phyloP scores from a whole-genome alignment of 1,140 invertebrate genomes.

The Tetramorium simillimum region DNA sequence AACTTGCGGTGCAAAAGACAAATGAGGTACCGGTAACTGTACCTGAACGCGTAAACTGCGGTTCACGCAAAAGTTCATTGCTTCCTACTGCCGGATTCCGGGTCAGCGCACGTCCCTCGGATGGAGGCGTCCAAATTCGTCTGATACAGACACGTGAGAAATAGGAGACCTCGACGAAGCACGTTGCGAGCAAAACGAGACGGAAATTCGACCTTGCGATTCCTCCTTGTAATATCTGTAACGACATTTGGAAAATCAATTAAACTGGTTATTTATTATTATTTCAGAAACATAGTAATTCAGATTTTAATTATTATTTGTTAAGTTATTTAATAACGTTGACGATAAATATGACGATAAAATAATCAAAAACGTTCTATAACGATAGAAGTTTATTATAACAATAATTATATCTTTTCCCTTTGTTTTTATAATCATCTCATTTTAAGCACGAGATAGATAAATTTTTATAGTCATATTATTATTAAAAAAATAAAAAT shows the following conservation, averaged over 20 bases:
- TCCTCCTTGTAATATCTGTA: neutral
- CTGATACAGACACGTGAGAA: neutral
- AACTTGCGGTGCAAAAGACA: slow-evolving; percentile 55
- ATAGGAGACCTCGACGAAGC: neutral
- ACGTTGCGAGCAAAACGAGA: neutral
- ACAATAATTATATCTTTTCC: neutral
- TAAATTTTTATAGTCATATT: no score
- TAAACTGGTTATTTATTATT: no score
- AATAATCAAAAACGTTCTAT: neutral
- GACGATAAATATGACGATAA: neutral
- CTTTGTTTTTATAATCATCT: neutral
- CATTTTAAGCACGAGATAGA: no score
- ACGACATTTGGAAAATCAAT: neutral
- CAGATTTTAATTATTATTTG: neutral
- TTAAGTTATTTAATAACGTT: neutral
- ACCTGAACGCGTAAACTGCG: slow-evolving; percentile 41
- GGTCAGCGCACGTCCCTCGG: slow-evolving; percentile 22
- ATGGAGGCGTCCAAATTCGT: neutral
- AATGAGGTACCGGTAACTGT: slow-evolving; percentile 45
- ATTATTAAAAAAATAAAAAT: no score
- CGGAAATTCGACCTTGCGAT: slow-evolving; percentile 31
- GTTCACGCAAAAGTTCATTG: slow-evolving; percentile 55
- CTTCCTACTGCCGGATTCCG: slow-evolving; percentile 55
- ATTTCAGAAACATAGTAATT: neutral
- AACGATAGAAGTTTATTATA: neutral